These are phyloP conservation scores for Picus viridis DNA, from an alignment of 2,797 vertebrate species.

Conservation along the genomic window DNA sequence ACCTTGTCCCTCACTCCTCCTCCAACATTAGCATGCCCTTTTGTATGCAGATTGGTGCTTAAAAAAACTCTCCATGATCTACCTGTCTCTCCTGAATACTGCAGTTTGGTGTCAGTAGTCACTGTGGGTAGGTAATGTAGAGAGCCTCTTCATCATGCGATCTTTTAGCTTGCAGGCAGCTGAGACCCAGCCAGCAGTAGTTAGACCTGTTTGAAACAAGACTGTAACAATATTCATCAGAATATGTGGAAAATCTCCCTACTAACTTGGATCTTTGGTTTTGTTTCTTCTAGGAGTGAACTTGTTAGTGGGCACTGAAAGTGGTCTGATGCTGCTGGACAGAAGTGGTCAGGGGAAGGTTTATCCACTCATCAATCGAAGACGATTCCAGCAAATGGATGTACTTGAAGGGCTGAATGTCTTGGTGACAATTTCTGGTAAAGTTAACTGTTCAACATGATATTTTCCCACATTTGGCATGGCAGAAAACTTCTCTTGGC, in stretches of 20 bases:
- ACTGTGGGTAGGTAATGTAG: not conserved
- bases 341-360: constrained; percentile 98
- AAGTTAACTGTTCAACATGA: not conserved
- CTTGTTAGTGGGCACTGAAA: constrained; percentile 95
- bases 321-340: constrained; percentile 96
- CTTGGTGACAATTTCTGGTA: constrained; percentile 97
- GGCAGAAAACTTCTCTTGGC: not conserved
- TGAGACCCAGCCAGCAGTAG: not conserved
- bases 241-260: not conserved
- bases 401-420: constrained; percentile 97
- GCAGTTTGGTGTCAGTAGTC: not conserved
- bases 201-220: not conserved
- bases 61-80: not conserved
- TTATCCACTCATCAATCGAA: constrained; percentile 94
- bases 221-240: not conserved
- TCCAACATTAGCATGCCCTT: not conserved
- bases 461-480: not conserved
- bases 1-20: not conserved
- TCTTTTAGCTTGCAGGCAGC: not conserved
- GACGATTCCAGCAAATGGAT: constrained; percentile 98
- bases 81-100: not conserved
- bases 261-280: constrained; percentile 20
- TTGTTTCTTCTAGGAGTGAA: constrained; percentile 87
- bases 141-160: not conserved
- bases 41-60: not conserved